phyloP scores from a whole-genome alignment of 2,113 vertebrate genomes.

The Climacteris rufus region DNA sequence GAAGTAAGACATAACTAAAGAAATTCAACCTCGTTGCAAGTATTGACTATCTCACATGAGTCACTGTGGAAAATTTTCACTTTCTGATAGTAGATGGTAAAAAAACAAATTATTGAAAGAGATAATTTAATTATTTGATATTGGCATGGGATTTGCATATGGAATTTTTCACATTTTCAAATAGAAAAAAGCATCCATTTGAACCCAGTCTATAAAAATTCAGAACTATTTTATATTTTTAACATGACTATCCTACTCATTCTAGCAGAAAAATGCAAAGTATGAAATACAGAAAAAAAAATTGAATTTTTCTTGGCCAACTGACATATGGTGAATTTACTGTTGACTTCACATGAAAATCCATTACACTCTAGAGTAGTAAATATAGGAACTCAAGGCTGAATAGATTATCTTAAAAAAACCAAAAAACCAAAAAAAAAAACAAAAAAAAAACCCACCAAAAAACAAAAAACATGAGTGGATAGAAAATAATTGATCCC shows the following conservation, averaged over 20 bases:
- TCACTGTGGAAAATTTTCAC: not conserved
- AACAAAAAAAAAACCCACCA: not conserved
- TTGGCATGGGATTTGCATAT: not conserved
- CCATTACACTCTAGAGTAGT: not conserved
- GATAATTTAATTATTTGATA: not conserved
- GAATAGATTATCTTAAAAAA: not conserved
- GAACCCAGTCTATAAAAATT: not conserved
- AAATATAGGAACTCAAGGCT: not conserved
- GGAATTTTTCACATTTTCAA: not conserved
- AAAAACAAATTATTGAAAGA: not conserved
- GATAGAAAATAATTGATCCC: not conserved
- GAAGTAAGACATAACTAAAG: not conserved
- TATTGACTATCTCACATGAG: not conserved
- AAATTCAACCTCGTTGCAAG: not conserved
- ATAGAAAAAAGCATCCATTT: not conserved
- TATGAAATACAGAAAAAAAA: not conserved
- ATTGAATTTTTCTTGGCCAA: not conserved
- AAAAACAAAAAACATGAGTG: not conserved
- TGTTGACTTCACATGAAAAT: not conserved
- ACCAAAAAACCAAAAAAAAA: no score
- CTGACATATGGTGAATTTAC: not conserved
- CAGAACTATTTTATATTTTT: not conserved
- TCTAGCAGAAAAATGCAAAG: not conserved
- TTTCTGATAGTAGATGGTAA: accelerated
- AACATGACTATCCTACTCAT: not conserved